A percentile compares a stretch with the other conserved stretches of the same genome.
Evolutionary conservation across 2,797 vertebrate species (phyloP).

Genomic region (Ciconia nigra): DNA sequence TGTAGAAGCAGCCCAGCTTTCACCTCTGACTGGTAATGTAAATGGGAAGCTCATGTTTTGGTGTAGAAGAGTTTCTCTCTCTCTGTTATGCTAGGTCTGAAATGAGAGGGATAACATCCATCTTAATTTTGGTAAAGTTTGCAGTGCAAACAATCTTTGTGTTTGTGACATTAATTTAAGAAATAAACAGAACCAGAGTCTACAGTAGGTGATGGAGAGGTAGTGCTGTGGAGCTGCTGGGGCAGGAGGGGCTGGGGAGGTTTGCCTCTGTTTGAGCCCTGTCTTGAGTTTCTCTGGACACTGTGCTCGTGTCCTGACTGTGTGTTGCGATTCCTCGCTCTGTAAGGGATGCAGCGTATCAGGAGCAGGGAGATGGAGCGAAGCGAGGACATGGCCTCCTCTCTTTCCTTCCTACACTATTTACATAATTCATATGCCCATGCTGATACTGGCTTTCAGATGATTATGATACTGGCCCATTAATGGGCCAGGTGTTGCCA

Average conservation of each 20-base stretch:
- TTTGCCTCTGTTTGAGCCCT: background rate
- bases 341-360: background rate
- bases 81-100: background rate
- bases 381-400: background rate
- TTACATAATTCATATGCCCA: background rate
- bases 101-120: background rate
- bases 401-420: background rate
- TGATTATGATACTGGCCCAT: too few relatives aligned
- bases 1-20: background rate
- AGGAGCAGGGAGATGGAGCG: background rate
- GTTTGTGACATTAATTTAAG: background rate
- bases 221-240: background rate
- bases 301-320: fast-evolving
- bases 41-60: background rate
- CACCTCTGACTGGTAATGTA: background rate
- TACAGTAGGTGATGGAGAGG: background rate
- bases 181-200: background rate
- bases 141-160: background rate
- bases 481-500: background rate
- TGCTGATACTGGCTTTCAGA: background rate
- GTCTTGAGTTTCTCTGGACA: background rate
- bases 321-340: background rate
- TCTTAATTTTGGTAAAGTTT: background rate
- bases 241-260: background rate
- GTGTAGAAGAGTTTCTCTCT: background rate